Evolutionary conservation across 2,113 vertebrate genomes (phyloP).

Genomic region (Grammomys dolichurus): DNA sequence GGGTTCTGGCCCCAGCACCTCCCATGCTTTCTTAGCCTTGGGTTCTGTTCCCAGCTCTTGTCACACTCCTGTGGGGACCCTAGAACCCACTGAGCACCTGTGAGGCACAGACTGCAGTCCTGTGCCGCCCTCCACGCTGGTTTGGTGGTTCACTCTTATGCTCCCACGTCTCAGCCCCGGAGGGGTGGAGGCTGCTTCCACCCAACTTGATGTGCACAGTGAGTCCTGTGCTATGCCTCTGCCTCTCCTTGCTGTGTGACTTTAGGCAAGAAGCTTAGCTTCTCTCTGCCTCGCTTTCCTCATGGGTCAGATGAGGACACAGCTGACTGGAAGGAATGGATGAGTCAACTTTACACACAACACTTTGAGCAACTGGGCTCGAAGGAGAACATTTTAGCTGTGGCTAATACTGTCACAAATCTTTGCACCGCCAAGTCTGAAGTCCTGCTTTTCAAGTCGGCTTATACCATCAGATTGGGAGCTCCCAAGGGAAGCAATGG

Average conservation of each 20-base stretch:
- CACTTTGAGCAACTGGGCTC: background rate
- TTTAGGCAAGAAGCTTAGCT: constrained; percentile 19
- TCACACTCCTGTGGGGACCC: background rate
- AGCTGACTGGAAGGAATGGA: background rate
- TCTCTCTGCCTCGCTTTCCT: constrained; percentile 55
- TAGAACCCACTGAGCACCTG: background rate
- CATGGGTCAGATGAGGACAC: background rate
- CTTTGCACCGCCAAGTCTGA: constrained; percentile 12
- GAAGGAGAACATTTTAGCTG: background rate
- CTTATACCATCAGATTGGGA: background rate
- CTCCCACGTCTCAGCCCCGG: background rate
- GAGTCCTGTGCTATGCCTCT: background rate
- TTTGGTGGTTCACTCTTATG: background rate
- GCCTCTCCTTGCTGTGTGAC: constrained; percentile 46
- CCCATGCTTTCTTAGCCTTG: background rate
- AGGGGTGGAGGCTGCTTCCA: background rate
- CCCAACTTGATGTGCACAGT: background rate
- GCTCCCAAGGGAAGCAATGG: background rate
- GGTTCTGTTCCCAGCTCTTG: background rate
- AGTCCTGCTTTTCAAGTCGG: background rate
- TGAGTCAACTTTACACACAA: background rate
- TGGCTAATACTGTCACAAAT: constrained; percentile 16
- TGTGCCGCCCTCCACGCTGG: too few species aligned
- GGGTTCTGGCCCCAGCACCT: background rate
- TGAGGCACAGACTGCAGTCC: background rate